A percentile compares a stretch with the other conserved stretches of the same genome.
These are phyloP conservation scores for Athene noctua DNA, from an alignment of 2,113 vertebrate genomes.

Conservation along the genomic window DNA sequence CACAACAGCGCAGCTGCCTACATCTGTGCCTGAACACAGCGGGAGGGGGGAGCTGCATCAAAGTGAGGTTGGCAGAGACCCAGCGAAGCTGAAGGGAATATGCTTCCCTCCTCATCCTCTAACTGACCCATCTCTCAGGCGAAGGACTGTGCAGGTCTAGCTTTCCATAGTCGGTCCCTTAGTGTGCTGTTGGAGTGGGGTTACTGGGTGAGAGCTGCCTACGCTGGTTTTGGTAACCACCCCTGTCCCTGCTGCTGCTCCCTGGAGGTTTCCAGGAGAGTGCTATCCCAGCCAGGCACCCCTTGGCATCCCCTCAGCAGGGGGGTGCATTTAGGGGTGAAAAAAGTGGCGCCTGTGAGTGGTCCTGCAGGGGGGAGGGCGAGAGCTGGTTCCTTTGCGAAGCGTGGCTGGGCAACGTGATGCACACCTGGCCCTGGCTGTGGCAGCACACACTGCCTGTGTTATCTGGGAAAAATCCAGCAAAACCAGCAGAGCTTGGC, in stretches of 20 bases:
- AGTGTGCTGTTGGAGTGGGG: too few species aligned
- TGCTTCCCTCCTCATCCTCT: neutral
- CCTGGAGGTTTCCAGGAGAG: neutral
- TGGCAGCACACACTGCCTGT: neutral
- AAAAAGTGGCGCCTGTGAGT: neutral
- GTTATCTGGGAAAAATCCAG: neutral
- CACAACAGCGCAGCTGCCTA: neutral
- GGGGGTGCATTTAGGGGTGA: neutral
- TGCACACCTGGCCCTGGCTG: neutral
- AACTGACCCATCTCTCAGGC: neutral
- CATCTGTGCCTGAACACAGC: neutral
- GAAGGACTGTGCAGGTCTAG: neutral
- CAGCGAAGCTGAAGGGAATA: neutral
- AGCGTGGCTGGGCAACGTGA: fast-evolving
- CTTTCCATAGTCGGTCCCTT: neutral
- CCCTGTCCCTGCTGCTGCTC: neutral
- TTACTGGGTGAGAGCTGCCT: neutral
- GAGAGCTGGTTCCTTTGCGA: neutral
- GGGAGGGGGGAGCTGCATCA: neutral
- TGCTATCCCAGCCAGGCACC: neutral
- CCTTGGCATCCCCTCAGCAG: neutral
- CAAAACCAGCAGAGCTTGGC: neutral
- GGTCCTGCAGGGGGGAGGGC: neutral
- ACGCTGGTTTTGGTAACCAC: neutral
- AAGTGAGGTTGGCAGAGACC: neutral